A percentile compares a stretch with the other conserved stretches of the same genome.
phyloP scores from a whole-genome alignment of 2,113 vertebrate species.

The Setophaga petechia region DNA sequence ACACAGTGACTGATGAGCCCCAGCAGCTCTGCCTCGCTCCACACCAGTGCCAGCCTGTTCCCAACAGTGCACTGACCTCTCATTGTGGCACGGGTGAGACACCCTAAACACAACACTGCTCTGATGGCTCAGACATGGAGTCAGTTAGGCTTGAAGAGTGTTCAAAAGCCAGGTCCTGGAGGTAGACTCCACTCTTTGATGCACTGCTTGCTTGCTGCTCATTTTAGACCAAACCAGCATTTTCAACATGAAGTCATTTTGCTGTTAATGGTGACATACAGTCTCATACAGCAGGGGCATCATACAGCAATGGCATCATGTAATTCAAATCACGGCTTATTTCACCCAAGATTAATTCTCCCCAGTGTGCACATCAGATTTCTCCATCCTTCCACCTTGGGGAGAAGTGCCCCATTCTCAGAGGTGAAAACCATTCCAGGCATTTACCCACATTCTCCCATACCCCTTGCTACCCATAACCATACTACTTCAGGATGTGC shows the following conservation, averaged over 20 bases:
- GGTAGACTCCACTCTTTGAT: not conserved
- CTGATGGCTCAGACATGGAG: not conserved
- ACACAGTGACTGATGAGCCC: not conserved
- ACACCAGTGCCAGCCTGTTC: not conserved
- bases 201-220: accelerated
- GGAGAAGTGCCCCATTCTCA: not conserved
- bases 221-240: not conserved
- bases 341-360: not conserved
- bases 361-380: not conserved
- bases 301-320: not conserved
- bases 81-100: not conserved
- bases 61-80: accelerated
- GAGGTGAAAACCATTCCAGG: not conserved
- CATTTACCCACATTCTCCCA: not conserved
- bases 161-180: not conserved
- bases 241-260: not conserved
- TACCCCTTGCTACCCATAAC: not conserved
- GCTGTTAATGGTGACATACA: not conserved
- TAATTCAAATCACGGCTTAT: not conserved
- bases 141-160: not conserved
- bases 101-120: not conserved
- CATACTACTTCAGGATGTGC: too few species aligned
- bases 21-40: not conserved
- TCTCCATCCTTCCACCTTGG: not conserved
- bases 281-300: not conserved